These are phyloP conservation scores for Tenebrosternarchus preto DNA, from an alignment of 2,113 vertebrate genomes.

Conservation along the genomic window DNA sequence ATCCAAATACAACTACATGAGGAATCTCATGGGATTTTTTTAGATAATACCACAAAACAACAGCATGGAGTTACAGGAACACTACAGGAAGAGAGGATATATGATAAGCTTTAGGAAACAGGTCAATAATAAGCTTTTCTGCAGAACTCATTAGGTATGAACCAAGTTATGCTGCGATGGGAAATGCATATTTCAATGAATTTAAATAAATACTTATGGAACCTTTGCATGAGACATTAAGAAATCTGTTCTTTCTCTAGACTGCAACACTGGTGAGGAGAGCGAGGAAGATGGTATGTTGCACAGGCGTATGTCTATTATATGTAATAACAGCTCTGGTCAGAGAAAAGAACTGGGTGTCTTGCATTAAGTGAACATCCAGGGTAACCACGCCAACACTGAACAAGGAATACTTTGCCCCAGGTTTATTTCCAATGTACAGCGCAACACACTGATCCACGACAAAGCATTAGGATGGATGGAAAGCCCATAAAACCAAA, in stretches of 20 bases:
- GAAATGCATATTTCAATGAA: too few species aligned
- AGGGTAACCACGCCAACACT: neutral
- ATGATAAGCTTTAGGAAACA: neutral
- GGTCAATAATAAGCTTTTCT: neutral
- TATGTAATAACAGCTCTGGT: neutral
- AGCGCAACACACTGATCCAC: neutral
- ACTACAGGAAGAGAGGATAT: neutral
- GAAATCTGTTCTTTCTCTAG: too few species aligned
- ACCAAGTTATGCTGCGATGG: too few species aligned
- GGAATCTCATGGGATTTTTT: neutral
- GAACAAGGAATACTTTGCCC: neutral
- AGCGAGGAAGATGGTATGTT: too few species aligned
- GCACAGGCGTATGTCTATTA: too few species aligned
- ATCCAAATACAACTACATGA: neutral
- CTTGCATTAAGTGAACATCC: neutral
- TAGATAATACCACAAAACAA: neutral
- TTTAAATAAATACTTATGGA: too few species aligned
- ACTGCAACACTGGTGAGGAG: too few species aligned
- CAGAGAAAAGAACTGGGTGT: neutral
- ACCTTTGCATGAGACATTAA: too few species aligned
- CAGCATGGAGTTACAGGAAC: too few species aligned
- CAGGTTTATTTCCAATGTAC: neutral
- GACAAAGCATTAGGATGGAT: neutral
- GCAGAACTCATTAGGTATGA: too few species aligned
- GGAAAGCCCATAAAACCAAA: slow-evolving; percentile 4